Percentiles rank a stretch among this genome's conserved stretches.
Evolutionary conservation across 2,113 vertebrate genomes (phyloP).

Genomic region (Hymenochirus boettgeri): DNA sequence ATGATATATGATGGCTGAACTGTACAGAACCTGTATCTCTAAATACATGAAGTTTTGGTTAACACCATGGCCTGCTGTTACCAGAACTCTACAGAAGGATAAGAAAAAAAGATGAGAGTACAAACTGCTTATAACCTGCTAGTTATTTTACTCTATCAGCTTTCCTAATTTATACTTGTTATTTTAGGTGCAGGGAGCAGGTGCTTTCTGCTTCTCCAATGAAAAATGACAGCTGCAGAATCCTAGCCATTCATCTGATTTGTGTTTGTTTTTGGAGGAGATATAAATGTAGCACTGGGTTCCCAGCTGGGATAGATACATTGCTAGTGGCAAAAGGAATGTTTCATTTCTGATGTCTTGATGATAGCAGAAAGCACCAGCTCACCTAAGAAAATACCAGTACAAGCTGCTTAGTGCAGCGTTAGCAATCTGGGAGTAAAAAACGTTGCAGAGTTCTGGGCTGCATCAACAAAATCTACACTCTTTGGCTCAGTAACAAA

Average conservation of each 20-base stretch:
- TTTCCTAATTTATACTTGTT: slow-evolving; percentile 29
- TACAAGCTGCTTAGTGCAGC: neutral
- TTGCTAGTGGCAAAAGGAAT: slow-evolving; percentile 38
- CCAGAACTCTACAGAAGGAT: no score
- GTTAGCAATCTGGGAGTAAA: neutral
- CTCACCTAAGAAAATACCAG: neutral
- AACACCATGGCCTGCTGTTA: no score
- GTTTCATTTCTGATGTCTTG: slow-evolving; percentile 47
- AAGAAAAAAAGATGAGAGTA: no score
- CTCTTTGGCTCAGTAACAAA: no score
- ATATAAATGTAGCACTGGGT: slow-evolving; percentile 31
- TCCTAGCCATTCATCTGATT: slow-evolving; percentile 32
- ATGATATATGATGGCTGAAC: no score
- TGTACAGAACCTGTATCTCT: no score
- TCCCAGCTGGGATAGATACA: slow-evolving; percentile 41
- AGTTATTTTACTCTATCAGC: slow-evolving; percentile 31
- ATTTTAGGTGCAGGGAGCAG: slow-evolving; percentile 22
- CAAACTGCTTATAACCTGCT: no score
- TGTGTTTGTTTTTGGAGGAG: slow-evolving; percentile 37
- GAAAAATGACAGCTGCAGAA: slow-evolving; percentile 30
- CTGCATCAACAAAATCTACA: no score
- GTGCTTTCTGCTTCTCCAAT: slow-evolving; percentile 1
- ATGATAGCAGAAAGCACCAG: slow-evolving; percentile 45
- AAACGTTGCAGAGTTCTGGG: no score
- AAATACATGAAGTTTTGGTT: no score